Base-by-base conservation (phyloP, 2,888 invertebrate genomes). In the Branchellion lobata region DNA sequence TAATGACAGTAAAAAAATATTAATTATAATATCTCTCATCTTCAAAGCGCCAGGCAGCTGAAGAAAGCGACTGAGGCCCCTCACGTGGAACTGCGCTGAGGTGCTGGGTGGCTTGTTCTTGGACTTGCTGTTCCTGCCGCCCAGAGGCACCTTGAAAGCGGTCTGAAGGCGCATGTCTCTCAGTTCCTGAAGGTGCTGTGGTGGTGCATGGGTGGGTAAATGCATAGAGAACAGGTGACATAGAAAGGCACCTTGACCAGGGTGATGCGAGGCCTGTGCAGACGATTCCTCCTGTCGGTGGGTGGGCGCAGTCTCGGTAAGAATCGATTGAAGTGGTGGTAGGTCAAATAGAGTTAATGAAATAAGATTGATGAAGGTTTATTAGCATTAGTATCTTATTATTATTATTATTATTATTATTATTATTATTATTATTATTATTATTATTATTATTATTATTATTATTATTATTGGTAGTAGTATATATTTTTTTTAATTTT, bases 21-120 rank as follows among this genome's bases (percentile, higher is more conserved):
- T 18, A 3, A 14, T 14, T 57, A 14, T 3, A 57, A 18, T 14
- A 57, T 18, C 18, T 14, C 14, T 69, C 31, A 14, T 27, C 8
- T 11, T 11, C n/a, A 11, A n/a, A 5, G 3, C 3, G n/a, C n/a
- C 29, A 69, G 5, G 21, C 3, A 18, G 61, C 31, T 69, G 27
- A 69, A 8, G 33, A 69, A 69, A 29, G 24, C 5, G 34, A 33
- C 11, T 14, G 57, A n/a, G 24, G 8, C 14, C 27, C 31, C 81
- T 78, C 27, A 87, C 88, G 85, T 89, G 88, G 88, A 97, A 97
- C 89, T 97, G 96, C 21, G 94, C 94, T 0, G 95, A 93, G 0
- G 96, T 96, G 0, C 96, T 96, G 85, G 94, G 91, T 18, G 94
- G 94, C 85, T 94, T 87, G 82, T 87, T 87, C 83, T 88, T 88